Conservation (phyloP, 2,113 vertebrate genomes). For the Bolborhynchus lineola region DNA sequence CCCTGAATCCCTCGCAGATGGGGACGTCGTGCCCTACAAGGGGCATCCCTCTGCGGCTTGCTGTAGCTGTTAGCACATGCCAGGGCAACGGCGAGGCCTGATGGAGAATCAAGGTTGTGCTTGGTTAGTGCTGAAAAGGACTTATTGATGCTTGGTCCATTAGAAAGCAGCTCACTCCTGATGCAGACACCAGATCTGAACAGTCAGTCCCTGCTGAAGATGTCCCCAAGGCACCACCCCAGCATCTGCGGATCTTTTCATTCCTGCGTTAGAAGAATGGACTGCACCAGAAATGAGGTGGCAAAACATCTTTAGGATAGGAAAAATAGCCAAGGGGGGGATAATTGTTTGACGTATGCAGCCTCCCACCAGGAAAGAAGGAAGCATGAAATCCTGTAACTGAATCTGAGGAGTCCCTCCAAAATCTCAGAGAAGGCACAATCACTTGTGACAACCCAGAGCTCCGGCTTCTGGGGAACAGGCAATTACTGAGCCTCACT, state of each 20-base stretch:
- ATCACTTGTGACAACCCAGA: background rate
- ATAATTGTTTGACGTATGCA: background rate
- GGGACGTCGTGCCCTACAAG: background rate
- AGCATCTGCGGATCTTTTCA: background rate
- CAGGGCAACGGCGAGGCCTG: background rate
- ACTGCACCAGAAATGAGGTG: background rate
- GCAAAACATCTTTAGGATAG: background rate
- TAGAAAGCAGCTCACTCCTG: background rate
- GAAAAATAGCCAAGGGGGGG: background rate
- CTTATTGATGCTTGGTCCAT: background rate
- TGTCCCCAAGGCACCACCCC: background rate
- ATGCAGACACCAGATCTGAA: background rate
- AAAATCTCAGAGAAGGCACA: background rate
- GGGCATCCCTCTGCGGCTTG: background rate
- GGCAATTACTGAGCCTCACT: slow-evolving; percentile 24
- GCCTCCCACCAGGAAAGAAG: background rate
- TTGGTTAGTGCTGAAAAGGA: background rate
- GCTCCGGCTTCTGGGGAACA: slow-evolving; percentile 7
- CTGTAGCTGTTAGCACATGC: background rate
- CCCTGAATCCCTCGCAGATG: background rate
- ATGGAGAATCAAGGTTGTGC: background rate
- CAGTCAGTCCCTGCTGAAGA: background rate
- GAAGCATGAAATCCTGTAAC: background rate
- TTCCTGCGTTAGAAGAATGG: background rate
- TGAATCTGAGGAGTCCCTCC: background rate